Evolutionary conservation across 2,113 vertebrate genomes (phyloP).

Genomic region (Dolichallabes microphthalmus): DNA sequence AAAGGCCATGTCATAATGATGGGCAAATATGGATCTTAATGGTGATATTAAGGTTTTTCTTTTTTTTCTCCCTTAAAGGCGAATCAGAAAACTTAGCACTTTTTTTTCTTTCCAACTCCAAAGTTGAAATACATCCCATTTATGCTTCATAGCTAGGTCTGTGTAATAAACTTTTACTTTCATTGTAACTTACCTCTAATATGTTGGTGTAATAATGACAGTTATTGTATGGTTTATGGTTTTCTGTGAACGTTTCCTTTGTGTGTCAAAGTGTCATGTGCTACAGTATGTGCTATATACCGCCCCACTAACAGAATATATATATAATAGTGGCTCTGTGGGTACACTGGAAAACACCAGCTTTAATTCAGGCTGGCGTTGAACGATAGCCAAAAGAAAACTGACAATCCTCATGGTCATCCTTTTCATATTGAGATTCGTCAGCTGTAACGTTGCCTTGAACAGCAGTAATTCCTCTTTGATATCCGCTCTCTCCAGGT

Average conservation of each 20-base stretch:
- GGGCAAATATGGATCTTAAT: conserved; percentile 39
- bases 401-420: conserved; percentile 46
- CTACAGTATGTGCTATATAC: conserved; percentile 42
- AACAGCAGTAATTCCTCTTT: conserved; percentile 29
- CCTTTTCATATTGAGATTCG: conserved; percentile 40
- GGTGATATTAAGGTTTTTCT: conserved; percentile 11
- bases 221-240: conserved; percentile 35
- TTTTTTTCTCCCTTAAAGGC: neutral
- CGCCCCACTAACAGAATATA: conserved; percentile 47
- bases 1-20: conserved; percentile 40
- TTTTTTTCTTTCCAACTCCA: conserved; percentile 42
- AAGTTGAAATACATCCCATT: conserved; percentile 15
- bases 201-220: conserved; percentile 45
- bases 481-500: conserved; percentile 29
- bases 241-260: conserved; percentile 56
- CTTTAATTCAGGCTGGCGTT: conserved; percentile 39
- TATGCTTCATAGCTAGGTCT: conserved; percentile 44
- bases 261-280: conserved; percentile 38
- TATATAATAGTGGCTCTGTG: conserved; percentile 38
- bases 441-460: conserved; percentile 46
- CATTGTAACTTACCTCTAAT: conserved; percentile 52
- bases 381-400: conserved; percentile 43
- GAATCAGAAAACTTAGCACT: conserved; percentile 42
- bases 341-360: conserved; percentile 51
- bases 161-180: conserved; percentile 38